Evolutionary conservation across 2,888 invertebrate genomes (phyloP).

Genomic region (Stenolophus ochropezus): DNA sequence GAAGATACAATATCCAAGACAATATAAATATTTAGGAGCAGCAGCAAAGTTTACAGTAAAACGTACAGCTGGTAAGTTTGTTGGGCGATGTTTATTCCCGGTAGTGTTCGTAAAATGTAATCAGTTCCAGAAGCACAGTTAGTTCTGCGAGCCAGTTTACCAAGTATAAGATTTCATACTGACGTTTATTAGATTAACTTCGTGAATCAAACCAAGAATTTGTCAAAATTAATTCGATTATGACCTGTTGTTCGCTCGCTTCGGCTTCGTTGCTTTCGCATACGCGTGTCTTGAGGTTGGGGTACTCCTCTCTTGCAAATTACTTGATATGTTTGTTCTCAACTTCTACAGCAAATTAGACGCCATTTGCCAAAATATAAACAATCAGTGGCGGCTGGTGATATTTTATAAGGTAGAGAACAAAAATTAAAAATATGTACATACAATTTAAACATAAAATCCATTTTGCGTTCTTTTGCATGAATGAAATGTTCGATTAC

Average conservation of each 20-base stretch:
- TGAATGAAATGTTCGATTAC: no score
- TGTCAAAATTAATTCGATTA: slow-evolving; percentile 57
- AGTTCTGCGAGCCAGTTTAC: slow-evolving; percentile 34
- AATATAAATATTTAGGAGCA: not conserved
- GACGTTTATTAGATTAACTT: slow-evolving; percentile 56
- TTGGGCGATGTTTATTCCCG: slow-evolving; percentile 1
- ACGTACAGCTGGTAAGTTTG: not conserved
- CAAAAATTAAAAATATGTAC: no score
- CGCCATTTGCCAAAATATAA: not conserved
- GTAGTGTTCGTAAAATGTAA: not conserved
- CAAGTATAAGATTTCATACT: slow-evolving; percentile 49
- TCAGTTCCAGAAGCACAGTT: slow-evolving; percentile 33
- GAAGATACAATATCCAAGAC: not conserved
- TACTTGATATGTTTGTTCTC: slow-evolving; percentile 16
- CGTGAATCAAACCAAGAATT: slow-evolving; percentile 51
- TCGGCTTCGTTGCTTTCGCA: slow-evolving; percentile 44
- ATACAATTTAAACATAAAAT: no score
- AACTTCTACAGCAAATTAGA: slow-evolving; percentile 3
- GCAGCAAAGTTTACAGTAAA: not conserved
- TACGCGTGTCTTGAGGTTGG: slow-evolving; percentile 38
- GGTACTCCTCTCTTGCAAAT: not conserved
- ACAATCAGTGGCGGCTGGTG: no score
- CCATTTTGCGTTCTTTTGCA: no score
- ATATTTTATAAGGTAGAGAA: no score
- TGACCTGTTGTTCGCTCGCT: slow-evolving; percentile 49